phyloP scores from a whole-genome alignment of 2,888 invertebrate genomes.

The Drosophila setosimentum region DNA sequence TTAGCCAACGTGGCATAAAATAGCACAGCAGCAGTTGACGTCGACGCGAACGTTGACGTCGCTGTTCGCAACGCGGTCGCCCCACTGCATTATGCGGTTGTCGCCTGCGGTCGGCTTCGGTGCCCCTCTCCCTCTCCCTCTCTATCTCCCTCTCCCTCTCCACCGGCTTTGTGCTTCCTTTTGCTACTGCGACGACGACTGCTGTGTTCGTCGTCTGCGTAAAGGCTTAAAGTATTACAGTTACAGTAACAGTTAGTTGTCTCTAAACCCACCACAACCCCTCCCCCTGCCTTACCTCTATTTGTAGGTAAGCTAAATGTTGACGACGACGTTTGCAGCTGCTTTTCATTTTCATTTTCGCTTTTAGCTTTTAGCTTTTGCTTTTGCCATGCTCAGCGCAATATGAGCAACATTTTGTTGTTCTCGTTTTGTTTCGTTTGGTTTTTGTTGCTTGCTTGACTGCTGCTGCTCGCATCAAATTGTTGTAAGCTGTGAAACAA shows the following conservation, averaged over 20 bases:
- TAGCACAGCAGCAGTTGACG: constrained; percentile 58
- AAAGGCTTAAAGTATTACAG: constrained; percentile 79
- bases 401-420: constrained; percentile 69
- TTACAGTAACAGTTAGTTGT: constrained; percentile 64
- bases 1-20: constrained; percentile 77
- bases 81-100: constrained; percentile 75
- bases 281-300: neutral
- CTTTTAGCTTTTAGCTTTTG: constrained; percentile 30
- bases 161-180: too few relatives aligned
- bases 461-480: constrained; percentile 69
- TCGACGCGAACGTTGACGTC: constrained; percentile 17
- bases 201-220: constrained; percentile 71
- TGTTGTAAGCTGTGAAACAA: constrained; percentile 79
- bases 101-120: constrained; percentile 53
- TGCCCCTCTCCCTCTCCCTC: neutral
- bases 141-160: neutral
- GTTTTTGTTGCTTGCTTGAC: constrained; percentile 36
- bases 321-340: constrained; percentile 75
- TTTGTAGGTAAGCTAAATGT: constrained; percentile 72
- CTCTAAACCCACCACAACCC: neutral
- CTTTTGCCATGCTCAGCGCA: constrained; percentile 44
- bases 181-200: constrained; percentile 9
- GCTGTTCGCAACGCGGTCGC: constrained; percentile 31
- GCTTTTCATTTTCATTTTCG: constrained; percentile 55
- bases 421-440: constrained; percentile 20